Base-by-base conservation (phyloP, 2,797 vertebrate species). In the Euphonia xanthogaster region DNA sequence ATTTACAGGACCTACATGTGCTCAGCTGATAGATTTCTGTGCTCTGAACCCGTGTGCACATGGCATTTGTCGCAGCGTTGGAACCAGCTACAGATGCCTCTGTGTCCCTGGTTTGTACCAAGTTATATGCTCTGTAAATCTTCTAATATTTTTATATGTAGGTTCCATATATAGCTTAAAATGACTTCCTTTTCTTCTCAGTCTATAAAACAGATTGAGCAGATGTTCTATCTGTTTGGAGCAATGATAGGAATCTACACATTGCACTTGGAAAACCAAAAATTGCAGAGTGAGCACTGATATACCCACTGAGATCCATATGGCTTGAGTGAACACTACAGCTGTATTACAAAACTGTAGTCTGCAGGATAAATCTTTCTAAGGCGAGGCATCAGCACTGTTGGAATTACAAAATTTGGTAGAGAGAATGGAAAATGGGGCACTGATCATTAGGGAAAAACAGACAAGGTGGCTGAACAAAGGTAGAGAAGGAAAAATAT, bases 21-120 rank as follows among this genome's bases (percentile, higher is more conserved):
- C 98, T 68, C 99, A 99, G 98, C 98, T 99, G 19, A 99, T 99
- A 40, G 99, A 99, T 97, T 99, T 99, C 98, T 99, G 99, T 21
- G 99, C 99, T 33, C 98, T 99, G 73, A 99, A 99, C 91, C 99
- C 99, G 4, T 99, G 99, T 11, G 99, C 99, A 27, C 99, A 99
- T 0, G 99, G 99, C 50, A 98, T 98, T 45, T 99, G 99, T 93
- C 99, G 99, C 97, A 99, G 99, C 5, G 98, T 99, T 94, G 99
- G 99, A 62, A 99, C 99, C 94, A 99, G 99, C 98, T 99, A 99
- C 97, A 99, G 99, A 95, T 99, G 99, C 94, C 98, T 99, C 91
- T 99, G 99, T 57, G 98, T 98, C 77, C 99, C 99, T 98, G 99
- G 99, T 99, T 92, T 97, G 98, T 97, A 93, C 73, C 77, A 86